Percentiles rank a stretch among this genome's conserved stretches.
Conservation (phyloP, 2,113 vertebrate species). For the Psilopsiagon aurifrons region DNA sequence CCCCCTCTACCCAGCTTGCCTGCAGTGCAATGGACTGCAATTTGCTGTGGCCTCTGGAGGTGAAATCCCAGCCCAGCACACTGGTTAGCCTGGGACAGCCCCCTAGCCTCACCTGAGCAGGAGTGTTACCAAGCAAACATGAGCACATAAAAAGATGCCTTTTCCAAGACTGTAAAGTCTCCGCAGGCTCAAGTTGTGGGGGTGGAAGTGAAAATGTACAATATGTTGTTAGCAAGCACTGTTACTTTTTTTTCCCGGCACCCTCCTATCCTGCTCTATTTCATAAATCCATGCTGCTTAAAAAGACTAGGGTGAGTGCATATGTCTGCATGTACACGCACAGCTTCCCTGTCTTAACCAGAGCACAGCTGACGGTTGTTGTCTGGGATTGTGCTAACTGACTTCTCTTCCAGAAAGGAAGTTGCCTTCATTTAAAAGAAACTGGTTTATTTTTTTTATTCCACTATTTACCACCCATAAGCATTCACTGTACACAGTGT, state of each 20-base stretch:
- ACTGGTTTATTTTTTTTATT: background rate
- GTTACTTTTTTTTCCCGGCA: background rate
- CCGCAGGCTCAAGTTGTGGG: background rate
- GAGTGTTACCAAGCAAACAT: background rate
- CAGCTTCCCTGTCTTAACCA: background rate
- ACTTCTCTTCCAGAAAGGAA: background rate
- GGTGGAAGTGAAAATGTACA: conserved; percentile 53
- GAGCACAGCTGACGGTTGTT: background rate
- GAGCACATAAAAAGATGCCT: background rate
- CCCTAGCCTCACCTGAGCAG: background rate
- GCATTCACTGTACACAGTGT: background rate
- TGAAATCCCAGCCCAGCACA: background rate
- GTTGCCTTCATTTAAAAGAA: background rate
- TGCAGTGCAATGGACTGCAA: background rate
- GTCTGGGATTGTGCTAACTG: background rate
- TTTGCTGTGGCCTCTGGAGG: background rate
- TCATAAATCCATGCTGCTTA: background rate
- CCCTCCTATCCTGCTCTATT: background rate
- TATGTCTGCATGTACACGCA: background rate
- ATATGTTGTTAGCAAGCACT: conserved; percentile 12
- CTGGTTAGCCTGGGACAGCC: background rate
- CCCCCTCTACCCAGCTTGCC: background rate
- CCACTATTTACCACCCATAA: background rate
- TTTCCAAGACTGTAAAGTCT: background rate
- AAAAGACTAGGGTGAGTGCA: background rate